Conservation (phyloP, 2,797 vertebrate genomes). For the Ptychobarbus kaznakovi region DNA sequence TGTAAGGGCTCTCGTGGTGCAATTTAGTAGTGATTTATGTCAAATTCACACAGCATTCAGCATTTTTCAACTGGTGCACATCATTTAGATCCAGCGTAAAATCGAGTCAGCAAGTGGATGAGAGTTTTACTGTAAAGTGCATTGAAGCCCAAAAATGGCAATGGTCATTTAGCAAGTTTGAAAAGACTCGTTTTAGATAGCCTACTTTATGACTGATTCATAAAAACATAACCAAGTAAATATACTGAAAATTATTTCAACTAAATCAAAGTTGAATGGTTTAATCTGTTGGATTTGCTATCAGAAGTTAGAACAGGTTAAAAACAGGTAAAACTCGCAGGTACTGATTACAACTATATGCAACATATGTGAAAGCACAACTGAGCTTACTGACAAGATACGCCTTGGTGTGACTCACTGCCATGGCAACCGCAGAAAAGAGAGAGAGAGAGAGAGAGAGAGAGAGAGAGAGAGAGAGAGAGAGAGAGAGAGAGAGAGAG, state of each 20-base stretch:
- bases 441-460: not conserved
- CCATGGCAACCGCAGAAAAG: slow-evolving; percentile 51
- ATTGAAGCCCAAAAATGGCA: slow-evolving; percentile 10
- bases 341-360: slow-evolving; percentile 12
- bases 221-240: not conserved
- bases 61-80: slow-evolving; percentile 17
- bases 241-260: not conserved
- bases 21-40: slow-evolving; percentile 35
- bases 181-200: not conserved
- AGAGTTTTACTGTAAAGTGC: not conserved
- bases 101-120: not conserved
- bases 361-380: slow-evolving; percentile 5
- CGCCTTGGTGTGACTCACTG: slow-evolving; percentile 45
- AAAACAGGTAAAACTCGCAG: slow-evolving; percentile 1
- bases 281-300: not conserved
- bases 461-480: not conserved
- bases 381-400: slow-evolving; percentile 40
- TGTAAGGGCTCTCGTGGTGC: slow-evolving; percentile 12
- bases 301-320: not conserved
- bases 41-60: slow-evolving; percentile 6
- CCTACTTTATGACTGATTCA: not conserved
- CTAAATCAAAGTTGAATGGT: not conserved
- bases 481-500: too few species aligned
- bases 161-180: not conserved
- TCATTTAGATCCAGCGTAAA: not conserved